These are phyloP conservation scores for Syngnathus floridae DNA, from an alignment of 2,113 vertebrate genomes.

Conservation along the genomic window DNA sequence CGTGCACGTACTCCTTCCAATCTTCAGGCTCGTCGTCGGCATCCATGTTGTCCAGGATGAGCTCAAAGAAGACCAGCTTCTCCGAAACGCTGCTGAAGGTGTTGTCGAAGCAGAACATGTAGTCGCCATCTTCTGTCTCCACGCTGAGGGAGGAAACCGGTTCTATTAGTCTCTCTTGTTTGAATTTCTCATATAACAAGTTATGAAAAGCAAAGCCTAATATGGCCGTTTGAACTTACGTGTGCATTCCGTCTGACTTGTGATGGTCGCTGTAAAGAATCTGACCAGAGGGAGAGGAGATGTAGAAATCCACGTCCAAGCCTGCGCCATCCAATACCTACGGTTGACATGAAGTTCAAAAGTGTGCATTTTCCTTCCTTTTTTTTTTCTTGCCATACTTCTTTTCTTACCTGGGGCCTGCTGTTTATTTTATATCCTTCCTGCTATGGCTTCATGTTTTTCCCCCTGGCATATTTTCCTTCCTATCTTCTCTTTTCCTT, in stretches of 20 bases:
- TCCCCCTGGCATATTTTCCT: not conserved
- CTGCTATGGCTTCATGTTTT: too few species aligned
- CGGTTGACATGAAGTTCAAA: not conserved
- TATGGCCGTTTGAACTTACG: slow-evolving; percentile 71
- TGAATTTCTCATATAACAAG: not conserved
- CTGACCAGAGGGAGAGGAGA: slow-evolving; percentile 81
- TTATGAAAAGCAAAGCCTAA: not conserved
- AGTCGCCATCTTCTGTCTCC: slow-evolving; percentile 91
- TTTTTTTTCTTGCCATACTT: not conserved
- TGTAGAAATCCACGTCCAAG: slow-evolving; percentile 88
- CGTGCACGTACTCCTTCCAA: slow-evolving; percentile 90
- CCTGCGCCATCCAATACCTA: slow-evolving; percentile 92
- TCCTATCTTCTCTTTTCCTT: not conserved
- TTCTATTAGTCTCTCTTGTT: not conserved
- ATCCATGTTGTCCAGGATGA: slow-evolving; percentile 93
- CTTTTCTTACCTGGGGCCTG: too few species aligned
- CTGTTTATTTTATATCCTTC: too few species aligned
- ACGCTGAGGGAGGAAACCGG: slow-evolving; percentile 66
- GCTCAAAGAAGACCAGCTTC: slow-evolving; percentile 97
- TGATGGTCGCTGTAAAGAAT: slow-evolving; percentile 82
- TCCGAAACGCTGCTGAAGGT: slow-evolving; percentile 90
- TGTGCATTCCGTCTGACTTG: slow-evolving; percentile 94
- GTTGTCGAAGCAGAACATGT: slow-evolving; percentile 99
- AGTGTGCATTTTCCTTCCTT: not conserved
- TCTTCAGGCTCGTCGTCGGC: slow-evolving; percentile 79